Conservation (phyloP, 2,113 vertebrate species). For the Psettodes erumei region DNA sequence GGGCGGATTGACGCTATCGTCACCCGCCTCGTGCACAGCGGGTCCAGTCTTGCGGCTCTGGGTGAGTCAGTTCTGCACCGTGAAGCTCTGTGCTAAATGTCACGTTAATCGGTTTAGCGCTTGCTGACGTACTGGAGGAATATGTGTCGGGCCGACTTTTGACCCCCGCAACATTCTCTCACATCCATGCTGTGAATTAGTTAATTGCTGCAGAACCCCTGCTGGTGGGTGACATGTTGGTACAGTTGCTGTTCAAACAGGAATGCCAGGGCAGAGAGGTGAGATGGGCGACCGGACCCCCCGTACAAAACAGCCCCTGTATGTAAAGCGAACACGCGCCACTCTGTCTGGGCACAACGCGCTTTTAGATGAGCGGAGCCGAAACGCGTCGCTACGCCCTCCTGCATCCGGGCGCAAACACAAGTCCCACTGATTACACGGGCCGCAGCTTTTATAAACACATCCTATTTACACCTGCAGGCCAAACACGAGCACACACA, state of each 20-base stretch:
- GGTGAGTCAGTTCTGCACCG: background rate
- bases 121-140: background rate
- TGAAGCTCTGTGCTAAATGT: too few relatives aligned
- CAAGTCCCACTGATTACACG: constrained; percentile 51
- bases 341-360: constrained; percentile 50
- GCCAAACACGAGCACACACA: constrained; percentile 47
- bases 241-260: constrained; percentile 18
- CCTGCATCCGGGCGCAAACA: constrained; percentile 54
- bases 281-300: constrained; percentile 38
- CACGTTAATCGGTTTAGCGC: too few relatives aligned
- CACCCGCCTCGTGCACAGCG: background rate
- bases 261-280: constrained; percentile 47
- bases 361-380: constrained; percentile 27
- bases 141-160: background rate
- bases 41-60: too few relatives aligned
- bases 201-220: background rate
- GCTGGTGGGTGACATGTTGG: background rate
- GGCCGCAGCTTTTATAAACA: constrained; percentile 56
- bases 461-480: constrained; percentile 70
- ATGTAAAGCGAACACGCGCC: constrained; percentile 43
- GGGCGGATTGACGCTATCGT: background rate
- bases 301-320: constrained; percentile 62
- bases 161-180: background rate
- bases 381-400: constrained; percentile 23
- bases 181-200: background rate